Evolutionary conservation across 2,797 vertebrate species (phyloP).

Genomic region (Ambastaia sidthimunki): DNA sequence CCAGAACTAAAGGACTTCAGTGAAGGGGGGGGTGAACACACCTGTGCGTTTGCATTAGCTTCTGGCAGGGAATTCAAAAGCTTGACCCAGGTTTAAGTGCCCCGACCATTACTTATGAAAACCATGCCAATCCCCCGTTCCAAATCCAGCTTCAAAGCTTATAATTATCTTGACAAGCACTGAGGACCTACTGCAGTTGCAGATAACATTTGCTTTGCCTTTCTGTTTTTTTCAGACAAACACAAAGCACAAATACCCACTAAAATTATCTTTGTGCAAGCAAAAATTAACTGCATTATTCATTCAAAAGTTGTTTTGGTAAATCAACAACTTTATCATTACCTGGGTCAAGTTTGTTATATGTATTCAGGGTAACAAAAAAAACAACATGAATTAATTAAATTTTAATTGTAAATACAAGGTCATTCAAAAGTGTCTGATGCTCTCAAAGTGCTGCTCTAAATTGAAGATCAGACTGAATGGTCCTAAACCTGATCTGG

Average conservation of each 20-base stretch:
- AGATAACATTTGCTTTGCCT: constrained; percentile 9
- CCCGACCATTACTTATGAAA: constrained; percentile 48
- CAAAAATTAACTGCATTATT: background rate
- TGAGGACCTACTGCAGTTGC: constrained; percentile 46
- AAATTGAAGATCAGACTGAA: constrained; percentile 25
- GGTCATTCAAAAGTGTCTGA: background rate
- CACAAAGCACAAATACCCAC: background rate
- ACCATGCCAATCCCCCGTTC: constrained; percentile 51
- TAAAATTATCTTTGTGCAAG: background rate
- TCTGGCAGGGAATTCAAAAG: constrained; percentile 27
- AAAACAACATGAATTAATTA: constrained; percentile 27
- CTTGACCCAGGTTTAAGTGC: constrained; percentile 44
- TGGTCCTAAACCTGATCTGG: constrained; percentile 40
- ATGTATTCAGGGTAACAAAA: constrained; percentile 27
- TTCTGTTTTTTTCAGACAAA: background rate
- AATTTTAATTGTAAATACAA: constrained; percentile 4
- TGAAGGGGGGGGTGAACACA: constrained; percentile 27
- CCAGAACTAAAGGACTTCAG: constrained; percentile 16
- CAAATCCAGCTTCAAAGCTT: constrained; percentile 62
- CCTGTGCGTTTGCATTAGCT: constrained; percentile 49
- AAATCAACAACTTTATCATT: background rate
- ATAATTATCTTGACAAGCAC: constrained; percentile 64
- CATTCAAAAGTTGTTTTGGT: background rate
- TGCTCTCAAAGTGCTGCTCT: background rate
- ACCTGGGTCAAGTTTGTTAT: constrained; percentile 39